phyloP scores from a whole-genome alignment of 2,888 invertebrate species.

The Carabus problematicus region DNA sequence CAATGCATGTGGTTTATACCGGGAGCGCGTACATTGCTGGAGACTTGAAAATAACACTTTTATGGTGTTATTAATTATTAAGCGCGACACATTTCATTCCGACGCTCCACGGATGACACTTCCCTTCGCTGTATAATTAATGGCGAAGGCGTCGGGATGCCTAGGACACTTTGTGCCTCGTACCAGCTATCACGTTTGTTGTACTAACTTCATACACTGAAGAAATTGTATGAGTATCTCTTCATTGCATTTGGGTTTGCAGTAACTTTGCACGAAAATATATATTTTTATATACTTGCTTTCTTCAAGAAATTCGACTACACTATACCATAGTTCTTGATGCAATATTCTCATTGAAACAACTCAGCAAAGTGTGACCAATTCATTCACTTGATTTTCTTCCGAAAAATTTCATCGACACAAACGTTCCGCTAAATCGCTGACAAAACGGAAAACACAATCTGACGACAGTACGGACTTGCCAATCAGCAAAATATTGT shows the following conservation, averaged over 20 bases:
- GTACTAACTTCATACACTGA: not conserved
- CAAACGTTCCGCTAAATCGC: not conserved
- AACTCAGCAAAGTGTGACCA: no score
- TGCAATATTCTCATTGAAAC: no score
- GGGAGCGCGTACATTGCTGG: no score
- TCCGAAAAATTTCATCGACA: not conserved
- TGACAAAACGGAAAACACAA: not conserved
- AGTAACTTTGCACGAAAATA: not conserved
- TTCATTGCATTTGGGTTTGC: no score
- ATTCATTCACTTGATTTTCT: no score
- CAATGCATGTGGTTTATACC: no score
- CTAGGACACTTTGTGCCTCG: not conserved
- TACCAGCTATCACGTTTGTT: not conserved
- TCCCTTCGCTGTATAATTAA: conserved; percentile 31
- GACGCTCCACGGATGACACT: conserved; percentile 20
- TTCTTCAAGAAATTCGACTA: no score
- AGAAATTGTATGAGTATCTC: no score
- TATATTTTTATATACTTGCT: no score
- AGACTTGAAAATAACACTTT: no score
- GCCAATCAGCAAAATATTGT: conserved; percentile 13
- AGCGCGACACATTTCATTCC: conserved; percentile 34
- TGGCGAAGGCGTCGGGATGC: conserved; percentile 1
- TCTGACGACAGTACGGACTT: not conserved
- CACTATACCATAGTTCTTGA: no score
- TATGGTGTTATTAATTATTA: conserved; percentile 31